Conservation (phyloP, 2,113 vertebrate genomes). For the Austrofundulus limnaeus region DNA sequence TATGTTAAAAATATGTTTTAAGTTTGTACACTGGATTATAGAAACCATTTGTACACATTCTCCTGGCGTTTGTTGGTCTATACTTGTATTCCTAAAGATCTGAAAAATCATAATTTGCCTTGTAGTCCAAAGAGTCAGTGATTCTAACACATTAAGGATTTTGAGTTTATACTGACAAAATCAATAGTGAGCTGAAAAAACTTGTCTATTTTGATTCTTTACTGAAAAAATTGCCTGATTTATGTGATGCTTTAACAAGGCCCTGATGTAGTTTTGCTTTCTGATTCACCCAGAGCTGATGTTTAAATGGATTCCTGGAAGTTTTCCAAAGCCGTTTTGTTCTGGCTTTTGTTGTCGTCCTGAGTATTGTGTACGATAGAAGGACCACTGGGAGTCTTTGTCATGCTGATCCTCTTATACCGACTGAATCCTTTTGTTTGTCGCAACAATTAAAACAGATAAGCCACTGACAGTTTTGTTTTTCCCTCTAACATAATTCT, state of each 20-base stretch:
- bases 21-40: slow-evolving; percentile 37
- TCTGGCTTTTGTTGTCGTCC: slow-evolving; percentile 53
- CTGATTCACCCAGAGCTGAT: slow-evolving; percentile 52
- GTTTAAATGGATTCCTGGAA: slow-evolving; percentile 68
- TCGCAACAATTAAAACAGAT: slow-evolving; percentile 73
- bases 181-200: background rate
- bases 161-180: too few relatives aligned
- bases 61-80: background rate
- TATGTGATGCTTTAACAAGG: slow-evolving; percentile 4
- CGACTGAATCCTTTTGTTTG: slow-evolving; percentile 61
- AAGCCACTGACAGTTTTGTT: slow-evolving; percentile 52
- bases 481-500: slow-evolving; percentile 41
- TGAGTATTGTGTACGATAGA: slow-evolving; percentile 57
- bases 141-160: too few relatives aligned
- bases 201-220: background rate
- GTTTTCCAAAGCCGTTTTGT: slow-evolving; percentile 66
- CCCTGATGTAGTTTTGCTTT: slow-evolving; percentile 28
- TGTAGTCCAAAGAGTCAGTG: background rate
- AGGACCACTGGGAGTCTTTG: slow-evolving; percentile 62
- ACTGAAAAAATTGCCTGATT: background rate
- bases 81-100: background rate
- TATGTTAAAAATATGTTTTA: slow-evolving; percentile 38
- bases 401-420: slow-evolving; percentile 68
- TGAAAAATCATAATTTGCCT: background rate
- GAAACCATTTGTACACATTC: slow-evolving; percentile 47